Evolutionary conservation across 2,888 invertebrate genomes (phyloP), one percentile per base, ranked within the genome.

Genomic region (Crioceris asparagi): DNA sequence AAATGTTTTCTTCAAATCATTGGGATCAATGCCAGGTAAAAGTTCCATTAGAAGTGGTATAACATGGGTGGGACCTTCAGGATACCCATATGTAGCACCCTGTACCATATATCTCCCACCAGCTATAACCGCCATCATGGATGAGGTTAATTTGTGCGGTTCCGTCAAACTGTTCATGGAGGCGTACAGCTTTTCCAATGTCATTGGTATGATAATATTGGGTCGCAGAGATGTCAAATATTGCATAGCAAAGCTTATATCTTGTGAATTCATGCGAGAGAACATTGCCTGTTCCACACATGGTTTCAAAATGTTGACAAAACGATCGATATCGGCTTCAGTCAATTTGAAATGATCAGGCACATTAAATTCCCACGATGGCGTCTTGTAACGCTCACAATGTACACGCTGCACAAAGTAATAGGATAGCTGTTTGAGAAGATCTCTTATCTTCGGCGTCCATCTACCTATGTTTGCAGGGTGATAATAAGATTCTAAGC

Each of bases 1-100:
- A 35, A 80, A 66, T 16, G 79, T 79, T 61, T 84, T 84, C 46
- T 75, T 73, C 27, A 81, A 71, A 61, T 93, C 92, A 56, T 93
- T 93, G 0, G 87, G 80, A 61, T 93, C 93, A 29, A 94, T 80
- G 10, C 90, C 92, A 0, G 93, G 92, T 12, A 94, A 65, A 1
- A 84, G 71, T 1, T 81, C 77, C 57, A 83, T 74, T 10, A 93
- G 67, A 17, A 93, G 67, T 0, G 88, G 86, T 12, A 93, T 69
- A 0, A 90, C 78, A 53, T 90, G 85, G 0, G 76, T 74, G 3
- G 83, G 81, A 1, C 88, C 90, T 57, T 84, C 85, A 0, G 77
- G 73, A 56, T 76, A 84, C 10, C 67, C 70, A 4, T 68, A 64
- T 18, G 64, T 62, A 1, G 67, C 60, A 4, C 75, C 75, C 47